Evolutionary conservation across 2,113 vertebrate genomes (phyloP).

Genomic region (Alces alces): DNA sequence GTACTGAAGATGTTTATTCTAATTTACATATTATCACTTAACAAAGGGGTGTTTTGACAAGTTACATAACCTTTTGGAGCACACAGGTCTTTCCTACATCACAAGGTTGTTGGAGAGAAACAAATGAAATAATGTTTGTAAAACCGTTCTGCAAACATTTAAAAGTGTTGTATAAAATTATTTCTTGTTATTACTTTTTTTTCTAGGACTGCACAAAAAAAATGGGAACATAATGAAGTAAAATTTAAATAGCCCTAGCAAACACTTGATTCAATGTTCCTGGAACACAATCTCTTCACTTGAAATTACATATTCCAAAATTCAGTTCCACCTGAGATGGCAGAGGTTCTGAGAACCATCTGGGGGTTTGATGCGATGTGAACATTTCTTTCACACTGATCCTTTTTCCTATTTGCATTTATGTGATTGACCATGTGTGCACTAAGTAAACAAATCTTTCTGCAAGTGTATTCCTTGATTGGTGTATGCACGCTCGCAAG

Average conservation of each 20-base stretch:
- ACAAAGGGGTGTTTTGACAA: background rate
- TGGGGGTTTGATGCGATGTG: background rate
- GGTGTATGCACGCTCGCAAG: conserved; percentile 38
- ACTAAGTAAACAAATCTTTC: conserved; percentile 48
- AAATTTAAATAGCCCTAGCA: conserved; percentile 46
- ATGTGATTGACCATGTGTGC: conserved; percentile 43
- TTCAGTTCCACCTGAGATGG: conserved; percentile 21
- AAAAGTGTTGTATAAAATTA: conserved; percentile 6
- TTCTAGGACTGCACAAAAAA: background rate
- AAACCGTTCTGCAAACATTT: conserved; percentile 36
- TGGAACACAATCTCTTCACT: background rate
- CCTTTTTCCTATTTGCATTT: conserved; percentile 26
- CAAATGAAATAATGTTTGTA: conserved; percentile 25
- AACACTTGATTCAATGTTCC: background rate
- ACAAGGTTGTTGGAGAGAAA: background rate
- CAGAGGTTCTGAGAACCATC: conserved; percentile 34
- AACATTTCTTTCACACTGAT: conserved; percentile 21
- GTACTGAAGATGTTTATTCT: background rate
- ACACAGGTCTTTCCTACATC: background rate
- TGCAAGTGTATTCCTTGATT: conserved; percentile 35
- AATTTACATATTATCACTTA: background rate
- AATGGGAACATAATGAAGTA: background rate
- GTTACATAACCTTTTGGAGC: background rate
- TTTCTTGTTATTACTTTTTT: conserved; percentile 18
- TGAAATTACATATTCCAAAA: conserved; percentile 36